Base-by-base conservation (phyloP, 1,140 invertebrate species). In the Bombus ignitus region DNA sequence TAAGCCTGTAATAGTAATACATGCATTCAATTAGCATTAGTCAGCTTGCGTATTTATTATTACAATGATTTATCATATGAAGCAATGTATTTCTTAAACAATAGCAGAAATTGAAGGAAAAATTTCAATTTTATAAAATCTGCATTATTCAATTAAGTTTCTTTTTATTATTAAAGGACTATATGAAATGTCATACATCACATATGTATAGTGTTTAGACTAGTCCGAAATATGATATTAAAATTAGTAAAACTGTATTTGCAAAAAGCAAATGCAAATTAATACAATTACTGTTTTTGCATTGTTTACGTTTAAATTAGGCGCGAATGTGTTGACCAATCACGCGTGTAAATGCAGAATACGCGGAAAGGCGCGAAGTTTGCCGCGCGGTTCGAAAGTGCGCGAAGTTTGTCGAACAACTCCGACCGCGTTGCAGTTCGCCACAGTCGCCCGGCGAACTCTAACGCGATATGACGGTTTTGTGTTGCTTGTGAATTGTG, bases 1-100 rank as follows among this genome's bases (percentile, higher is more conserved):
- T 81, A 87, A 85, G 78, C 82, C 57, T 85, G 79, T 68, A 76
- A 57, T 73, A 28, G 84, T 86, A 89, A 68, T 76, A 59, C 35
- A 73, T 81, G 62, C 79, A 86, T 88, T 88, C 86, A 78, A 39
- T 83, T 70, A 68, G 71, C 75, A 87, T 90, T 88, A 90, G 89
- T 90, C 83, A 88, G 72, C 75, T 32, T 62, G 18, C 47, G 5
- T 79, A 66, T 59, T 47, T 59, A 66, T 59, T 71, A 70, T 70
- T 35, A 35, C 13, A 44, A 8, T 25, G n/a, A 44, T 22, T n/a
- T 37, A 37, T 47, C 0, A 57, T 22, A 25, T 9, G n/a, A 25
- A 57, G 8, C 15, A 39, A 28, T 68, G 8, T 22, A 47, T 86
- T 18, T 0, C n/a, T 73, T 66, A 57, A 59, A n/a, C 35, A 72